Evolutionary conservation across 1,140 invertebrate genomes (phyloP).

Genomic region (Neotoxoptera formosana): DNA sequence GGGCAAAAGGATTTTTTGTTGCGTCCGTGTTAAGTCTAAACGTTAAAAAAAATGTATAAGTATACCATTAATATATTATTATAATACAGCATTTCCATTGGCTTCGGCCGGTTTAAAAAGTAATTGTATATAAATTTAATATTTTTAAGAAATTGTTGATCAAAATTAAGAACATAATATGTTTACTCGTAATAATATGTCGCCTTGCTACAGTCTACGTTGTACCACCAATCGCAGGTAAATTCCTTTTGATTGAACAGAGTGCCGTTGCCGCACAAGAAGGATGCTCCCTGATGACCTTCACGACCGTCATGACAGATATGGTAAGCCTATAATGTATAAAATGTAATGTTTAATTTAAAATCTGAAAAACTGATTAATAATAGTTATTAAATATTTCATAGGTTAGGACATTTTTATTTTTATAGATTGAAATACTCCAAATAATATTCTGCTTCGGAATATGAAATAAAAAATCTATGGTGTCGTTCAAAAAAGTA

Average conservation of each 20-base stretch:
- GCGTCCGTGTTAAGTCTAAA: slow-evolving; percentile 79
- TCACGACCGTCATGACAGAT: slow-evolving; percentile 84
- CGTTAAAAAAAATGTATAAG: slow-evolving; percentile 58
- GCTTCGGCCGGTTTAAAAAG: background rate
- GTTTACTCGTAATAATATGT: slow-evolving; percentile 71
- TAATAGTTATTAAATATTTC: too few relatives aligned
- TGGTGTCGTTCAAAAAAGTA: too few relatives aligned
- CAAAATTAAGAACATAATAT: slow-evolving; percentile 18
- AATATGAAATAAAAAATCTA: too few relatives aligned
- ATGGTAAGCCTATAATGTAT: slow-evolving; percentile 74
- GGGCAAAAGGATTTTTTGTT: slow-evolving; percentile 78
- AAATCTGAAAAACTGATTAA: background rate
- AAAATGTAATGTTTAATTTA: background rate
- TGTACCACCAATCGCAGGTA: slow-evolving; percentile 93
- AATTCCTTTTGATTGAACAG: slow-evolving; percentile 88
- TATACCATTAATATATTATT: too few relatives aligned
- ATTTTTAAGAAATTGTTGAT: background rate
- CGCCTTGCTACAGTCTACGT: slow-evolving; percentile 81
- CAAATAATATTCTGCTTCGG: too few relatives aligned
- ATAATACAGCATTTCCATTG: background rate
- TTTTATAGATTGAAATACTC: too few relatives aligned
- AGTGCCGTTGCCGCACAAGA: slow-evolving; percentile 88
- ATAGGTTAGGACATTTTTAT: too few relatives aligned
- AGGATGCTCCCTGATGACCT: slow-evolving; percentile 79
- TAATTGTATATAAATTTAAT: too few relatives aligned